These are phyloP conservation scores for Zhengitettix transpicula DNA, from an alignment of 2,888 invertebrate genomes.

Conservation along the genomic window DNA sequence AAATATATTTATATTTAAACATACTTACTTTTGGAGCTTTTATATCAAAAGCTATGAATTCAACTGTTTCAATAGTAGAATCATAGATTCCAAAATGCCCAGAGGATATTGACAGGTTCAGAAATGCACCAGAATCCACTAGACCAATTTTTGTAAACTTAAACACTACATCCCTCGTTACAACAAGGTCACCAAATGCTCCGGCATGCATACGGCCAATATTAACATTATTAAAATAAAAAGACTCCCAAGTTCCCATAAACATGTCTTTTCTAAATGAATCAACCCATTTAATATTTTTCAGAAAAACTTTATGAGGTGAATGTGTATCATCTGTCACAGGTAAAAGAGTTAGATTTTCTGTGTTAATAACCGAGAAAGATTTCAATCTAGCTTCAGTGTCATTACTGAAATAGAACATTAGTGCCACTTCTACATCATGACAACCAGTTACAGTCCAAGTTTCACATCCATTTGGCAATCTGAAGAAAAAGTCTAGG, in stretches of 20 bases:
- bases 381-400: background rate
- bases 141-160: background rate
- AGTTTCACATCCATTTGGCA: background rate
- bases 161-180: background rate
- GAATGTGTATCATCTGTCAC: background rate
- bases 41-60: background rate
- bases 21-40: conserved; percentile 1
- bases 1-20: background rate
- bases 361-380: background rate
- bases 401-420: background rate
- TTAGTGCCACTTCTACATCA: background rate
- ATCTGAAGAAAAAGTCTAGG: background rate
- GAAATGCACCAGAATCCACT: background rate
- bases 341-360: background rate
- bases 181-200: background rate
- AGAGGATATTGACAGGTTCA: background rate
- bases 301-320: background rate
- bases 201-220: background rate
- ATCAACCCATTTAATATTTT: background rate
- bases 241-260: background rate
- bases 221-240: background rate
- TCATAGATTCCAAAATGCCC: background rate
- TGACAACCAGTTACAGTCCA: background rate
- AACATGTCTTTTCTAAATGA: background rate
- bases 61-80: background rate